Conservation (phyloP, 2,113 vertebrate genomes). For the Edolisoma coerulescens region DNA sequence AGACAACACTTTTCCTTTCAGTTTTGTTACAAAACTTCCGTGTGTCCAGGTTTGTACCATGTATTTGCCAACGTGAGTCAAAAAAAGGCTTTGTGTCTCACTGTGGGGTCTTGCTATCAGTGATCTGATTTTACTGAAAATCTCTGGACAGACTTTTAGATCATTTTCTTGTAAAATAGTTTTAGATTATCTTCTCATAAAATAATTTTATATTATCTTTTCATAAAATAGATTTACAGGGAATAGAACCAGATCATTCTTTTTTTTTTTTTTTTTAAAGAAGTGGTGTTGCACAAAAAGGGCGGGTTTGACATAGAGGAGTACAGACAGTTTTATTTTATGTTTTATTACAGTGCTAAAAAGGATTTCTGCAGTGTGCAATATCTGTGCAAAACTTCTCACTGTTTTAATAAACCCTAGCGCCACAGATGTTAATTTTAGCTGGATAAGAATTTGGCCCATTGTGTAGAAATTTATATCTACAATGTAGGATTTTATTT, state of each 20-base stretch:
- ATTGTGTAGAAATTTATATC: neutral
- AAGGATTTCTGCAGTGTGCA: slow-evolving; percentile 14
- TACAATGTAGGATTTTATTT: neutral
- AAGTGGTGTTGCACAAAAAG: neutral
- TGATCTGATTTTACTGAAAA: neutral
- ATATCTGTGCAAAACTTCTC: neutral
- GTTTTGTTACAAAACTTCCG: neutral
- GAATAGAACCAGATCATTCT: neutral
- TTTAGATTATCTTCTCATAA: neutral
- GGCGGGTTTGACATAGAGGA: neutral
- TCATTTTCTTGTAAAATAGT: slow-evolving; percentile 1
- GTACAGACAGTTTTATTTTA: slow-evolving; percentile 21
- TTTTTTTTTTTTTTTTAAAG: neutral
- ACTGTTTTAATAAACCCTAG: neutral
- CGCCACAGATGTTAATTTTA: neutral
- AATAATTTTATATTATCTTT: neutral
- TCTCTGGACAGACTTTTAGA: neutral
- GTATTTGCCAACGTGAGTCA: neutral
- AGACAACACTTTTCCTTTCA: neutral
- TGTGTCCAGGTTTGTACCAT: rapidly evolving
- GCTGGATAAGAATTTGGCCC: neutral
- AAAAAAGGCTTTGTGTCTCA: neutral
- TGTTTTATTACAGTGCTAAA: slow-evolving; percentile 22
- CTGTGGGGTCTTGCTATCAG: neutral
- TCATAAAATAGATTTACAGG: neutral